Evolutionary conservation across 2,888 invertebrate genomes (phyloP).

Genomic region (Cephus pulcher): DNA sequence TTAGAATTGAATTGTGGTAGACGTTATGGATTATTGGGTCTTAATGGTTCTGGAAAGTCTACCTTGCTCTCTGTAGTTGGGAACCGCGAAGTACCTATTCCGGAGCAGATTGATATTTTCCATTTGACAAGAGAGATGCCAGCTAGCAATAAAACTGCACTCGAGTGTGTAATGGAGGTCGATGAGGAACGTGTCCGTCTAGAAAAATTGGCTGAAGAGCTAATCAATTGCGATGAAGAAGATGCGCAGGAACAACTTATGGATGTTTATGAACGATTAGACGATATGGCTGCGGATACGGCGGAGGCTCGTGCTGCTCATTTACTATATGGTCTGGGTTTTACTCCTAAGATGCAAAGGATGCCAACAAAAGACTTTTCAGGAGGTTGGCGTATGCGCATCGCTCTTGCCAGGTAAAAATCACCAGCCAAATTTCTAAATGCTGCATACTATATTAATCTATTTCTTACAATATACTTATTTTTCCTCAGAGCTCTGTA

Average conservation of each 20-base stretch:
- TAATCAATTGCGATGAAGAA: slow-evolving; percentile 84
- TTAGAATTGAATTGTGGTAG: slow-evolving; percentile 97
- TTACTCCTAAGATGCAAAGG: slow-evolving; percentile 87
- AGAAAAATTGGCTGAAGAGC: slow-evolving; percentile 91
- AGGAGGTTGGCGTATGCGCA: slow-evolving; percentile 99
- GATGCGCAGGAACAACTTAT: slow-evolving; percentile 93
- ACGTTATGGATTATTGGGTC: slow-evolving; percentile 94
- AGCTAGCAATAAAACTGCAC: slow-evolving; percentile 95
- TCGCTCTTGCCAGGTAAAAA: slow-evolving; percentile 83
- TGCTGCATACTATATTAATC: not conserved
- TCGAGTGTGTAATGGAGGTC: slow-evolving; percentile 98
- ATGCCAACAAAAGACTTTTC: slow-evolving; percentile 90
- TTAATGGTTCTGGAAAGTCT: slow-evolving; percentile 99
- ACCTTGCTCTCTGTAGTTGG: slow-evolving; percentile 92
- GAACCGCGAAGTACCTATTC: slow-evolving; percentile 94
- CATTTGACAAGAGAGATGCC: slow-evolving; percentile 97
- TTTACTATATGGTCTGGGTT: slow-evolving; percentile 97
- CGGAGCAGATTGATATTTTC: slow-evolving; percentile 97
- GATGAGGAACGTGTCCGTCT: slow-evolving; percentile 92
- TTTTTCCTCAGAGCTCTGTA: slow-evolving; percentile 81
- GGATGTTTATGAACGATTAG: slow-evolving; percentile 97
- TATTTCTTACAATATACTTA: not conserved
- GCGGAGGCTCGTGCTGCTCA: slow-evolving; percentile 95
- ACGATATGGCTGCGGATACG: slow-evolving; percentile 95
- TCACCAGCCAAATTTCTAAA: slow-evolving; percentile 21